Evolutionary conservation across 2,888 invertebrate genomes (phyloP).

Genomic region (Ptychoptera albimana): DNA sequence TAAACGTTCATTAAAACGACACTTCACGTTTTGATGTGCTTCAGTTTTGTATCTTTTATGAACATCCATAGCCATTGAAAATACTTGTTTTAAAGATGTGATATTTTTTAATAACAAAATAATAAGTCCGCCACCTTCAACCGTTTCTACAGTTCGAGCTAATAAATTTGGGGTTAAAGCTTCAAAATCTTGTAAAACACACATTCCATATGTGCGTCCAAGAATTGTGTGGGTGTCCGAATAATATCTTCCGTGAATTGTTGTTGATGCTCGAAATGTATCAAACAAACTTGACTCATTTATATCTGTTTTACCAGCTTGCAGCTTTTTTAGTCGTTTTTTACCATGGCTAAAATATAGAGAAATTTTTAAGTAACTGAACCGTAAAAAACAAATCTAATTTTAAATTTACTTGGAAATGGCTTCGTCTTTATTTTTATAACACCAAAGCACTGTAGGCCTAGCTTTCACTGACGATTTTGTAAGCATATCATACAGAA

Average conservation of each 20-base stretch:
- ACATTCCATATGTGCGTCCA: slow-evolving; percentile 93
- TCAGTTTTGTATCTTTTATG: slow-evolving; percentile 86
- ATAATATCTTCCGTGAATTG: slow-evolving; percentile 95
- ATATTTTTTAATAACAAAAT: slow-evolving; percentile 75
- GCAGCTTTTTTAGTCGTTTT: slow-evolving; percentile 85
- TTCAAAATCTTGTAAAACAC: slow-evolving; percentile 95
- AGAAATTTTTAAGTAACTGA: neutral
- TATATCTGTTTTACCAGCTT: slow-evolving; percentile 72
- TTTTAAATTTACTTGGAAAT: slow-evolving; percentile 52
- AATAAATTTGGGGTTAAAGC: slow-evolving; percentile 92
- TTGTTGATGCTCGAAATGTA: slow-evolving; percentile 86
- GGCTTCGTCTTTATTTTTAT: slow-evolving; percentile 83
- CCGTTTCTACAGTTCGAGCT: slow-evolving; percentile 93
- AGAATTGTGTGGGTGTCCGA: slow-evolving; percentile 94
- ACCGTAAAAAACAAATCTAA: neutral
- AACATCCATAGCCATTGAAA: slow-evolving; percentile 96
- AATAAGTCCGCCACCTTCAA: slow-evolving; percentile 91
- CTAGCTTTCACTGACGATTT: slow-evolving; percentile 87
- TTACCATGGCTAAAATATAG: slow-evolving; percentile 57
- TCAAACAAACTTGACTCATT: slow-evolving; percentile 96
- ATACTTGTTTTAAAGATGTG: slow-evolving; percentile 80
- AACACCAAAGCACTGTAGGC: slow-evolving; percentile 95
- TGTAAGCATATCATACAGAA: slow-evolving; percentile 92
- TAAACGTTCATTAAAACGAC: slow-evolving; percentile 93
- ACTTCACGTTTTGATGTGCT: slow-evolving; percentile 79